Evolutionary conservation across 2,888 invertebrate species (phyloP), one percentile per base, ranked within the genome.

Genomic region (Agonopterix heracliana): DNA sequence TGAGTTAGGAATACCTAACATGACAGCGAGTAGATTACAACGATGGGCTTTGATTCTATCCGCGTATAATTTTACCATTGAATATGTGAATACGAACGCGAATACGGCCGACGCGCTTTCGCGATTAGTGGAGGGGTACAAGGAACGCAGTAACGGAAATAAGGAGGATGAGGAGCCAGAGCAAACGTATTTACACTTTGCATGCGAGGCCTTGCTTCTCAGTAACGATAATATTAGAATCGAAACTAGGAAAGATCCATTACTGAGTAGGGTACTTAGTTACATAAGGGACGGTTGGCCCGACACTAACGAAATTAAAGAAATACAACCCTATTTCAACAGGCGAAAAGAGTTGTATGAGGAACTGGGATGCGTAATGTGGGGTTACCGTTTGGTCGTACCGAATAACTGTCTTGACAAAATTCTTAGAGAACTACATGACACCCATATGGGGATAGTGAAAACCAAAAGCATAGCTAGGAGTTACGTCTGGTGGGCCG

Each of bases 1-100:
- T 1, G 44, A 47, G 9, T 9, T 9, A 9, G 52, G 52, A 2
- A 44, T 53, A 26, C 53, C 50, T 4, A 46, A 34, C 1, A 49
- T 46, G 43, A 45, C 49, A 5, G 52, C 55, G 3, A 52, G 49
- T 34, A 36, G 54, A 7, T 14, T 55, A 9, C 55, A 55, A 14
- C 36, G 55, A 1, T 55, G 53, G 50, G 55, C 55, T 5, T 9
- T 55, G 9, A 47, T 42, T 41, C 36, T 50, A 40, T 43, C 50
- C 2, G 50, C 50, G 1, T 50, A 50, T n/a, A 34, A 42, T 34
- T 47, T 45, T 14, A 34, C 46, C 2, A 49, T 52, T 9, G 47
- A 49, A 38, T 52, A 52, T 47, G 45, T 52, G 2, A 40, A 26
- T 7, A 34, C 52, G 4, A 40, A 46, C 34, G 38, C 17, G 1